These are phyloP conservation scores for Thripadectes ignobilis DNA, from an alignment of 2,797 vertebrate genomes.

Conservation along the genomic window DNA sequence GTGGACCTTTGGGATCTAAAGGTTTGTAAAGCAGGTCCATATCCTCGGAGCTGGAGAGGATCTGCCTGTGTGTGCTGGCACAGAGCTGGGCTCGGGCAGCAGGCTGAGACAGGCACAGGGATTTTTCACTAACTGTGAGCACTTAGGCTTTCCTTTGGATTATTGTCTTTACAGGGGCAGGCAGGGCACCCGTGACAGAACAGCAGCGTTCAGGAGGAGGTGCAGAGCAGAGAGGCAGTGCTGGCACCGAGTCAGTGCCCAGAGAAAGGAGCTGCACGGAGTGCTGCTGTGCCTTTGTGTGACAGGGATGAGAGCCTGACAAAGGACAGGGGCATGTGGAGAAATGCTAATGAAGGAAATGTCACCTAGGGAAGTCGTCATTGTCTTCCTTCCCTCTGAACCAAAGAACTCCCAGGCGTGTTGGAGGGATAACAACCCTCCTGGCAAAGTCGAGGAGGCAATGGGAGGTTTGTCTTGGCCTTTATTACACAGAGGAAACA, in stretches of 20 bases:
- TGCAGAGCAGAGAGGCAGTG: constrained; percentile 43
- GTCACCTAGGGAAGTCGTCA: neutral
- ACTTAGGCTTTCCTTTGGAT: neutral
- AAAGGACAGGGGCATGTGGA: neutral
- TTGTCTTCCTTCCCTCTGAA: neutral
- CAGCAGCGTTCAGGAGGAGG: neutral
- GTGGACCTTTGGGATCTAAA: neutral
- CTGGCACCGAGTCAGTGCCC: neutral
- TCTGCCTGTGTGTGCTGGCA: neutral
- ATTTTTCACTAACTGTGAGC: neutral
- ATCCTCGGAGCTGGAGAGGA: neutral
- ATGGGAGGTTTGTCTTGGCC: neutral
- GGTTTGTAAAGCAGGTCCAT: neutral
- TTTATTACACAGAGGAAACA: neutral
- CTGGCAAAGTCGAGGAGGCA: neutral
- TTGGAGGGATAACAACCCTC: neutral
- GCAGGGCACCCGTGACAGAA: constrained; percentile 23
- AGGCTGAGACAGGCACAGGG: neutral
- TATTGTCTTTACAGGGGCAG: neutral
- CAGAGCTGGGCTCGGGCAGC: neutral
- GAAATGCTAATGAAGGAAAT: neutral
- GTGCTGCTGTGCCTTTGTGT: neutral
- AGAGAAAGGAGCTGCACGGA: constrained; percentile 39
- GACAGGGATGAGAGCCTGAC: neutral
- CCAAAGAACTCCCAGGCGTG: neutral